Percentiles rank a stretch among this genome's conserved stretches.
Evolutionary conservation across 2,113 vertebrate genomes (phyloP).

Genomic region (Gallinago undulata): DNA sequence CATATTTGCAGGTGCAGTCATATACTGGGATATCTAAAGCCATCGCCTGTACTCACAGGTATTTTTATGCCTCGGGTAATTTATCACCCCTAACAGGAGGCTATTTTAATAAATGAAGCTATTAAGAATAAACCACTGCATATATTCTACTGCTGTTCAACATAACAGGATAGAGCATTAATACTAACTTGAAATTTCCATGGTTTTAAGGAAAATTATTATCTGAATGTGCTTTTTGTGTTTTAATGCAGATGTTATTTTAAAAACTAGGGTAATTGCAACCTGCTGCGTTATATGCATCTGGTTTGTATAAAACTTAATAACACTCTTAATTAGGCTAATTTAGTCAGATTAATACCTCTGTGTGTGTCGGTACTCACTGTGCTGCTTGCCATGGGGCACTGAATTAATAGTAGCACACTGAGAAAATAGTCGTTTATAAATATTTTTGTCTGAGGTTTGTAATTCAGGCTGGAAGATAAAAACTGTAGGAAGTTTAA

Average conservation of each 20-base stretch:
- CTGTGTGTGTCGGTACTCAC: conserved; percentile 59
- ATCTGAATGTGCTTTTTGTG: conserved; percentile 53
- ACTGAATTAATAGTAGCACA: conserved; percentile 57
- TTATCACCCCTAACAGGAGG: conserved; percentile 52
- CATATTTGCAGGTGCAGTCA: conserved; percentile 43
- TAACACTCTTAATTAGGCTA: conserved; percentile 77
- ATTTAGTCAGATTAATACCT: conserved; percentile 77
- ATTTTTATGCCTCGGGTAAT: conserved; percentile 49
- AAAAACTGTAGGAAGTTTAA: neutral
- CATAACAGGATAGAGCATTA: conserved; percentile 25
- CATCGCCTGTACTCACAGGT: neutral
- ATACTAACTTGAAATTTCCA: conserved; percentile 32
- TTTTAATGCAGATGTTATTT: conserved; percentile 72
- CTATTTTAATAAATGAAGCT: conserved; percentile 56
- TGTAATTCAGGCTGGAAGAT: neutral
- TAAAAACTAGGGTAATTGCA: conserved; percentile 74
- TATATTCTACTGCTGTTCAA: conserved; percentile 33
- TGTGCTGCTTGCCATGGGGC: conserved; percentile 59
- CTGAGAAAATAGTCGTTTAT: conserved; percentile 60
- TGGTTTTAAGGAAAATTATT: conserved; percentile 45
- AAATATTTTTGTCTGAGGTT: conserved; percentile 51
- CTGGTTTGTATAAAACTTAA: conserved; percentile 72
- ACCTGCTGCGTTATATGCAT: conserved; percentile 65
- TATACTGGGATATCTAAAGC: neutral
- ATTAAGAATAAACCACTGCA: conserved; percentile 55